Evolutionary conservation across 2,888 invertebrate species (phyloP).

Genomic region (Itoplectis maculator): DNA sequence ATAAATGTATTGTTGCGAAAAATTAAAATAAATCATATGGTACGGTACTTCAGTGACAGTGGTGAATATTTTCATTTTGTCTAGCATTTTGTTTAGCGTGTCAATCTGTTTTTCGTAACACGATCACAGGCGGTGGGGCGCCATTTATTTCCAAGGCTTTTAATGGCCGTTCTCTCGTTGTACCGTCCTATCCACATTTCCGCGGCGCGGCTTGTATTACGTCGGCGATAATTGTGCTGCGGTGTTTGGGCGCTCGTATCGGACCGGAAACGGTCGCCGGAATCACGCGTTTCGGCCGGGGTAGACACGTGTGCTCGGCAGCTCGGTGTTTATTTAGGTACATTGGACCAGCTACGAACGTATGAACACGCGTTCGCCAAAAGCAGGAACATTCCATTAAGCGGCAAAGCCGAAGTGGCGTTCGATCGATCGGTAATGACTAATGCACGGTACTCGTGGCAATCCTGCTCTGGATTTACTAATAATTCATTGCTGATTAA

Average conservation of each 20-base stretch:
- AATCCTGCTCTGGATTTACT: background rate
- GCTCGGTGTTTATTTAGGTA: background rate
- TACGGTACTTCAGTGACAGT: background rate
- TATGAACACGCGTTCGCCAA: constrained; percentile 1
- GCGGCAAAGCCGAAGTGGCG: background rate
- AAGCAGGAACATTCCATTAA: constrained; percentile 2
- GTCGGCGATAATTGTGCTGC: constrained; percentile 3
- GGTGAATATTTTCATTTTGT: background rate
- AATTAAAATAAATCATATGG: too few species aligned
- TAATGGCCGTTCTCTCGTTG: background rate
- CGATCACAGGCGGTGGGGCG: background rate
- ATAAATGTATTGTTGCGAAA: too few species aligned
- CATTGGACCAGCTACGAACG: constrained; percentile 12
- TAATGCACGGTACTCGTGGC: background rate
- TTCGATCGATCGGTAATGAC: background rate
- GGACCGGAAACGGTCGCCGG: constrained; percentile 20
- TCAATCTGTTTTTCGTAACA: background rate
- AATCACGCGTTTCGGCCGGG: constrained; percentile 36
- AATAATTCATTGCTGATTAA: background rate
- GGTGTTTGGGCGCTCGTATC: constrained; percentile 9
- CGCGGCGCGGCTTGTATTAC: background rate
- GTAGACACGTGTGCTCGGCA: background rate
- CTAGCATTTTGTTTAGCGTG: background rate
- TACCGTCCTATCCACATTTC: background rate
- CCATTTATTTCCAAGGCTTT: background rate